Evolutionary conservation across 2,113 vertebrate genomes (phyloP).

Genomic region (Eulacestoma nigropectus): DNA sequence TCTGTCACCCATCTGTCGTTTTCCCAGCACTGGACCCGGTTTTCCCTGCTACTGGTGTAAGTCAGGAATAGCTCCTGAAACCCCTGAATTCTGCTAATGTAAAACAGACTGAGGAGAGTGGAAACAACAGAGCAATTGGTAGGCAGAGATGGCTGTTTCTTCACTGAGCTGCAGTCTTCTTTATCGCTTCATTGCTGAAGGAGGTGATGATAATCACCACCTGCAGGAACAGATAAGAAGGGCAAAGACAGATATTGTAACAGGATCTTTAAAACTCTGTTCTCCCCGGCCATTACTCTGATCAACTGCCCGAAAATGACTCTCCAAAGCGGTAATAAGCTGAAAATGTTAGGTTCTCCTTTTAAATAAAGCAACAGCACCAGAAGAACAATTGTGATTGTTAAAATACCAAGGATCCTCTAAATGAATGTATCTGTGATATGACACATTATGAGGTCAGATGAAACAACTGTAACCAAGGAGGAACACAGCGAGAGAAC

Average conservation of each 20-base stretch:
- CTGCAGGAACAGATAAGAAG: conserved; percentile 29
- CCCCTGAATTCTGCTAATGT: neutral
- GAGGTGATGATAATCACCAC: neutral
- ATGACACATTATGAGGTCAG: neutral
- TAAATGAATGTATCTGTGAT: neutral
- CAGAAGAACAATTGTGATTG: neutral
- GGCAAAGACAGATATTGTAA: neutral
- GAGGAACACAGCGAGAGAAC: neutral
- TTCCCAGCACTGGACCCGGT: neutral
- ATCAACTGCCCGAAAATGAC: neutral
- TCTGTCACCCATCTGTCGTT: conserved; percentile 35
- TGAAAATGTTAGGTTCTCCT: neutral
- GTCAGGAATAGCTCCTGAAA: neutral
- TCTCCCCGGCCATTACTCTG: neutral
- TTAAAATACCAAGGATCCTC: neutral
- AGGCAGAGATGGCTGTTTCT: neutral
- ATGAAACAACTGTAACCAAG: neutral
- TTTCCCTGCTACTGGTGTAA: neutral
- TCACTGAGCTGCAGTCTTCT: neutral
- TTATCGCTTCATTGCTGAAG: neutral
- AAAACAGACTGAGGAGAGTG: neutral
- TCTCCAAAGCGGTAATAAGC: neutral
- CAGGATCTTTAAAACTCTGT: neutral
- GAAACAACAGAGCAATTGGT: neutral
- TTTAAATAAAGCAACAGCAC: neutral